These are phyloP conservation scores for Perizoma affinitatum DNA, from an alignment of 2,888 invertebrate species.

Conservation along the genomic window DNA sequence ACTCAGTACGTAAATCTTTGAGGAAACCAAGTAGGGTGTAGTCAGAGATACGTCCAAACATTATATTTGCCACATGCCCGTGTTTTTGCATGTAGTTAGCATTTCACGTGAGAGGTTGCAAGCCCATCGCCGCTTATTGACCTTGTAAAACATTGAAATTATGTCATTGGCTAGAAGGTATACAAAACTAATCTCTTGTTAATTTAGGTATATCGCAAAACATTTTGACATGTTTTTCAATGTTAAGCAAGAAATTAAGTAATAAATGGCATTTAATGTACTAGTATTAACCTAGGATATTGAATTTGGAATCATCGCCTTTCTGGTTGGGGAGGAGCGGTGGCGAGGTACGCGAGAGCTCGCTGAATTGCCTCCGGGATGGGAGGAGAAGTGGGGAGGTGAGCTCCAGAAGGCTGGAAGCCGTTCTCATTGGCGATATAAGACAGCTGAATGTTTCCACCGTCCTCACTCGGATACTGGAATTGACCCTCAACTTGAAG, in stretches of 20 bases:
- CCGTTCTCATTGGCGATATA: slow-evolving; percentile 89
- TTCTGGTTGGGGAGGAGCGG: slow-evolving; percentile 83
- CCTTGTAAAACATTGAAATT: slow-evolving; percentile 10
- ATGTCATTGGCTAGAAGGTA: slow-evolving; percentile 16
- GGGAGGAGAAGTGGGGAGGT: slow-evolving; percentile 87
- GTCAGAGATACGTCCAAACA: too few species aligned
- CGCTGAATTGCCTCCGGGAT: slow-evolving; percentile 88
- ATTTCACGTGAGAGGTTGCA: too few species aligned
- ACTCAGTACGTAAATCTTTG: too few species aligned
- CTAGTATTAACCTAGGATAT: slow-evolving; percentile 26
- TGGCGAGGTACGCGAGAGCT: slow-evolving; percentile 86
- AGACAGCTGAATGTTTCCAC: slow-evolving; percentile 81
- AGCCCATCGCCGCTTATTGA: too few species aligned
- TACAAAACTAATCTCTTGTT: slow-evolving; percentile 13
- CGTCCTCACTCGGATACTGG: slow-evolving; percentile 86
- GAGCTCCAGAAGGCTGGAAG: slow-evolving; percentile 86
- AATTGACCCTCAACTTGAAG: slow-evolving; percentile 85
- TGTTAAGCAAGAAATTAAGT: slow-evolving; percentile 6
- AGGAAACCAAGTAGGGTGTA: too few species aligned
- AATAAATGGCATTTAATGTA: slow-evolving; percentile 14
- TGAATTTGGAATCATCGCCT: slow-evolving; percentile 39
- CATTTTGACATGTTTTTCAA: slow-evolving; percentile 5
- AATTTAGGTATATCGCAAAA: slow-evolving; percentile 12
- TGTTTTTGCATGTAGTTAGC: too few species aligned
- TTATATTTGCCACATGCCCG: too few species aligned